phyloP scores from a whole-genome alignment of 2,888 invertebrate species.

The Caenorhabditis becei region DNA sequence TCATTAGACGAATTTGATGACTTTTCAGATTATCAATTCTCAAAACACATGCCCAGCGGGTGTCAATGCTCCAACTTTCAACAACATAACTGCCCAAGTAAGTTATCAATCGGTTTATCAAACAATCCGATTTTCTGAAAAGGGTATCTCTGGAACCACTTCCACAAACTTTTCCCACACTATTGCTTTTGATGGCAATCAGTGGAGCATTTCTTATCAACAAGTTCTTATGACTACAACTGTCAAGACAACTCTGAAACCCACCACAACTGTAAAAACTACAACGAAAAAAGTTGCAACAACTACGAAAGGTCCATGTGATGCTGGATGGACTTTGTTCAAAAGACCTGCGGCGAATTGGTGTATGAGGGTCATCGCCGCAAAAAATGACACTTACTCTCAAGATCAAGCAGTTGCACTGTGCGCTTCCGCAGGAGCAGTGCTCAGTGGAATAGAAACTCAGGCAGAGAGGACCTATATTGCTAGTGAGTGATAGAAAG shows the following conservation, averaged over 20 bases:
- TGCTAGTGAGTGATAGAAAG: neutral
- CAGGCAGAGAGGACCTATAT: slow-evolving; percentile 9
- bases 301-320: too few species aligned
- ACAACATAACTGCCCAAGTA: too few species aligned
- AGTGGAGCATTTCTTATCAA: slow-evolving; percentile 7
- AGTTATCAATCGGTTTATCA: neutral
- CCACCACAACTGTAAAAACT: too few species aligned
- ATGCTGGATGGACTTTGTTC: too few species aligned
- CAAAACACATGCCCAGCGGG: neutral
- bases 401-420: neutral
- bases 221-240: too few species aligned
- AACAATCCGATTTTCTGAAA: neutral
- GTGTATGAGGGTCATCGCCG: neutral
- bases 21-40: neutral
- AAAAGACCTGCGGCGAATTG: neutral
- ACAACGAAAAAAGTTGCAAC: too few species aligned
- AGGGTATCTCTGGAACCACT: slow-evolving; percentile 1
- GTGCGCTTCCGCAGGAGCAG: neutral
- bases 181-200: neutral
- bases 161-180: neutral
- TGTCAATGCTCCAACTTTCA: neutral
- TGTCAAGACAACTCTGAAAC: too few species aligned
- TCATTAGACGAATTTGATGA: neutral
- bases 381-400: neutral
- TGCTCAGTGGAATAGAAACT: slow-evolving; percentile 3